Base-by-base conservation (phyloP, 2,888 invertebrate species). In the Drosophila greeni region DNA sequence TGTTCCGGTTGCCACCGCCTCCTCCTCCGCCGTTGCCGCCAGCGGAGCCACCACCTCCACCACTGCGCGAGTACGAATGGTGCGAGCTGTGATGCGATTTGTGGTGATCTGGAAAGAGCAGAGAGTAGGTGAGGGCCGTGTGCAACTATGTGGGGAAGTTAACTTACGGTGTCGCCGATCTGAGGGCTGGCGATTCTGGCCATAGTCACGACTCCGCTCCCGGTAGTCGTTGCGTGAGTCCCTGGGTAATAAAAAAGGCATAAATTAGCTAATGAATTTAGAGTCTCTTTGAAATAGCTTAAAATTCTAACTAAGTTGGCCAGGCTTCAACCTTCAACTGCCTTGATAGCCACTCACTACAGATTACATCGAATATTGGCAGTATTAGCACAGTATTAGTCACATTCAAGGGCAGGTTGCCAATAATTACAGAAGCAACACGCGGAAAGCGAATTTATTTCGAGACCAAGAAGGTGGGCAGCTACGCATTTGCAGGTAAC, bases 171-270 rank as follows among this genome's bases (percentile, higher is more conserved):
- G 84, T 48, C 86, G 77, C 72, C 85, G 74, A 34, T 86, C 86
- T 54, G 79, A 75, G 56, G 75, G 67, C 51, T 84, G 84, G 42
- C 84, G 85, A 49, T 75, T 85, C 31, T 72, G 75, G 39, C 76
- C 80, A 58, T 78, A 84, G 62, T 87, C 88, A 29, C 88, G 82
- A 49, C 87, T 85, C 61, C 83, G 87, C 18, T 82, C 86, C 37
- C 86, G 81, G 66, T 82, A 78, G 37, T 88, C 86, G 53, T 16
- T 60, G 39, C 86, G 87, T 47, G 77, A 77, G 20, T 84, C 82
- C 5, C 86, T 85, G 51, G 9, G 11, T 1, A 24, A 9, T 2
- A 11, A 11, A 1, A 18, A 2, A 5, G 1, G 0, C 9, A 18
- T 5, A 2, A 5, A 18, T 37, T 37, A 36, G 36, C 16, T 5